Evolutionary conservation across 2,888 invertebrate species (phyloP).

Genomic region (Rhamnusium bicolor): DNA sequence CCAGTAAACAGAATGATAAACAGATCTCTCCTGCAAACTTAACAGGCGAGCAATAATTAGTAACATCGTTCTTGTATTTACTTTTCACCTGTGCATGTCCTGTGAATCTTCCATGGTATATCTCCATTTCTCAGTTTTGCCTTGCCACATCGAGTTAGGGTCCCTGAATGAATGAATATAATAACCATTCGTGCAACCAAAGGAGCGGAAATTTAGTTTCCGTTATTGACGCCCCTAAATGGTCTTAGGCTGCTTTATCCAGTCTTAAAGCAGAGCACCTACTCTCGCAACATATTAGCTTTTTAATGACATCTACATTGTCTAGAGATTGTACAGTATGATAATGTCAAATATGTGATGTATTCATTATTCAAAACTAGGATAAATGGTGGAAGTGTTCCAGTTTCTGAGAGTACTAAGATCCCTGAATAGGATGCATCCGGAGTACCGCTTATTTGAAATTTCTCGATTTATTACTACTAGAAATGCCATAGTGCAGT

Average conservation of each 20-base stretch:
- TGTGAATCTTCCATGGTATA: neutral
- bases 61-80: too few relatives aligned
- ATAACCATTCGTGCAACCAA: conserved; percentile 65
- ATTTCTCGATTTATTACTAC: too few relatives aligned
- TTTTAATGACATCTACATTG: conserved; percentile 54
- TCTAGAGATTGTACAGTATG: conserved; percentile 34
- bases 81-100: conserved; percentile 3
- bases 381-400: neutral
- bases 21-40: too few relatives aligned
- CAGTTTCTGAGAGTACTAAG: neutral
- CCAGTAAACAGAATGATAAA: neutral
- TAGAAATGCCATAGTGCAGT: too few relatives aligned
- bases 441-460: neutral
- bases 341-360: conserved; percentile 7
- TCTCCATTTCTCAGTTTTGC: conserved; percentile 16
- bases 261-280: conserved; percentile 42
- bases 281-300: conserved; percentile 50
- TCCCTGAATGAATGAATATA: conserved; percentile 65
- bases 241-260: conserved; percentile 52
- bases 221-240: conserved; percentile 60
- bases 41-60: too few relatives aligned
- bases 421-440: neutral
- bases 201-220: conserved; percentile 67
- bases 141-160: conserved; percentile 9
- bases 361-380: conserved; percentile 4